Evolutionary conservation across 1,140 invertebrate species (phyloP).

Genomic region (Meloidogyne chitwoodi): DNA sequence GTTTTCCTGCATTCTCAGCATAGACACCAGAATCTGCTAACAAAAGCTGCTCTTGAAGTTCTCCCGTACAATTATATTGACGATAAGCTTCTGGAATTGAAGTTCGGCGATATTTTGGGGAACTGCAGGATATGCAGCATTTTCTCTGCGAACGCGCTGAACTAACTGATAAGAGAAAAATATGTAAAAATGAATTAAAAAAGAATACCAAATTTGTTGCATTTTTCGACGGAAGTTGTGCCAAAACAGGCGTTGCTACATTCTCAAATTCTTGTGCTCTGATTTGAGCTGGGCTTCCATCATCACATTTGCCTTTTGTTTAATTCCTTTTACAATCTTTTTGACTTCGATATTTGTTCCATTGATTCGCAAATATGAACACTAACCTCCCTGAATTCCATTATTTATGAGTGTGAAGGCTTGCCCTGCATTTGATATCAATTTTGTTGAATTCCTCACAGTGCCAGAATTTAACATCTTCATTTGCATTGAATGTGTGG

Average conservation of each 20-base stretch:
- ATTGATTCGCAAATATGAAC: neutral
- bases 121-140: neutral
- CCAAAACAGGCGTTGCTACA: neutral
- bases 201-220: slow-evolving; percentile 6
- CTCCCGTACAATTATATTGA: neutral
- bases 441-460: neutral
- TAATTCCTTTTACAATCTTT: neutral
- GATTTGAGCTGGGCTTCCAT: neutral
- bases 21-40: too few relatives aligned
- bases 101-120: neutral
- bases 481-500: neutral
- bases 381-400: neutral
- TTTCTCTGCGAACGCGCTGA: neutral
- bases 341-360: neutral
- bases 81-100: neutral
- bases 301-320: neutral
- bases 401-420: neutral
- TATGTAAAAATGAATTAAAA: neutral
- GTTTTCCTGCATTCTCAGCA: too few relatives aligned
- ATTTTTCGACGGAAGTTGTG: neutral
- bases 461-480: slow-evolving; percentile 2
- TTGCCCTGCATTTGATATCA: neutral
- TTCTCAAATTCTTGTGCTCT: neutral
- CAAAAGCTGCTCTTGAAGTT: too few relatives aligned
- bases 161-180: neutral